Evolutionary conservation across 2,888 invertebrate species (phyloP).

Genomic region (Volucella inflata): DNA sequence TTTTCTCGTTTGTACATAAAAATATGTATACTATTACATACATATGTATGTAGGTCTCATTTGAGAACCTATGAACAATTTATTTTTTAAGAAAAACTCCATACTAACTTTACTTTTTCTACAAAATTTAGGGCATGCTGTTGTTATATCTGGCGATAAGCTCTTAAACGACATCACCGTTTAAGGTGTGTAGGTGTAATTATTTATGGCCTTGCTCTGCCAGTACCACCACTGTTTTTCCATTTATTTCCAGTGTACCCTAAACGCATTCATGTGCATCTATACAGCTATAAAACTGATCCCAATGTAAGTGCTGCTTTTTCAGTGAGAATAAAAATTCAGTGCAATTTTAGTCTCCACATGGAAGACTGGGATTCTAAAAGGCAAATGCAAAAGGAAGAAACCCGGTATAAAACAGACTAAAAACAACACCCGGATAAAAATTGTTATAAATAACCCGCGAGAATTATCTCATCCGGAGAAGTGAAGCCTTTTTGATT

Average conservation of each 20-base stretch:
- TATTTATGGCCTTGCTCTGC: conserved; percentile 56
- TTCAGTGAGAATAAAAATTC: conserved; percentile 14
- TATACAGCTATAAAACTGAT: conserved; percentile 71
- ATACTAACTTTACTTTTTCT: too few relatives aligned
- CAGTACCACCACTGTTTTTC: conserved; percentile 48
- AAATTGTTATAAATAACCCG: conserved; percentile 78
- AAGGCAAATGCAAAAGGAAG: conserved; percentile 33
- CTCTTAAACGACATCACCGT: conserved; percentile 68
- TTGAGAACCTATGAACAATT: too few relatives aligned
- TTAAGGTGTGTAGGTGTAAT: conserved; percentile 56
- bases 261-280: conserved; percentile 64
- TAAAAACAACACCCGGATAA: conserved; percentile 41
- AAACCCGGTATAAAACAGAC: conserved; percentile 44
- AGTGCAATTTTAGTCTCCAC: conserved; percentile 14
- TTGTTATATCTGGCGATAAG: conserved; percentile 50
- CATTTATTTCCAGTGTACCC: conserved; percentile 24
- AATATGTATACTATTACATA: too few relatives aligned
- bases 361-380: conserved; percentile 53
- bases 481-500: conserved; percentile 78
- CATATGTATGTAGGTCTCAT: too few relatives aligned
- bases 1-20: too few relatives aligned
- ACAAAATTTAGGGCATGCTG: conserved; percentile 15
- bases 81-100: too few relatives aligned
- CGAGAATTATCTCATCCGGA: conserved; percentile 79
- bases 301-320: conserved; percentile 14